A percentile compares a stretch with the other conserved stretches of the same genome.
phyloP scores from a whole-genome alignment of 2,797 vertebrate genomes.

The Sebastes trivittatus region DNA sequence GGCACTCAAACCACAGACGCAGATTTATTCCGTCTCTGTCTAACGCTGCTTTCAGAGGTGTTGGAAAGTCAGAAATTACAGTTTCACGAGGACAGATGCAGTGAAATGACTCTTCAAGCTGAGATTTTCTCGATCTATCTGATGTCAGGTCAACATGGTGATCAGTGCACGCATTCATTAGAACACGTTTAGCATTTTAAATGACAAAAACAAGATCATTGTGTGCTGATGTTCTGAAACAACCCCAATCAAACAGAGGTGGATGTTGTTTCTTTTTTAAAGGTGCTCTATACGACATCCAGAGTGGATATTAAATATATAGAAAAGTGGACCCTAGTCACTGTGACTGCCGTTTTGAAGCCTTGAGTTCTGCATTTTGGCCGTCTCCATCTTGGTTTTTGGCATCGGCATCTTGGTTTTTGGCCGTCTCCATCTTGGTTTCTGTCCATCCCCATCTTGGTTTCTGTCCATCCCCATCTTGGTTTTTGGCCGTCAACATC shows the following conservation, averaged over 20 bases:
- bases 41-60: constrained; percentile 7
- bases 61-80: constrained; percentile 5
- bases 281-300: no score
- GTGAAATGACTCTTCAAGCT: background rate
- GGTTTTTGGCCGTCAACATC: accelerated
- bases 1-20: constrained; percentile 3
- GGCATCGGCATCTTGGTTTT: no score
- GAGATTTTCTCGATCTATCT: background rate
- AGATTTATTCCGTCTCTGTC: constrained; percentile 25
- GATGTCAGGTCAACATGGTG: background rate
- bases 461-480: no score
- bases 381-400: no score
- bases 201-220: background rate
- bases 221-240: background rate
- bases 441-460: accelerated
- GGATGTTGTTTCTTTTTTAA: background rate
- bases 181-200: background rate
- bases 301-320: no score
- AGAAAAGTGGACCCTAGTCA: no score
- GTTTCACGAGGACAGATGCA: background rate
- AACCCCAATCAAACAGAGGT: background rate
- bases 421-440: accelerated
- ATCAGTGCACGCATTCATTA: background rate
- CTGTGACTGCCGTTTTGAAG: no score
- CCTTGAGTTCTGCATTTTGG: no score